phyloP scores from a whole-genome alignment of 1,140 invertebrate species.

The Cherax quadricarinatus region DNA sequence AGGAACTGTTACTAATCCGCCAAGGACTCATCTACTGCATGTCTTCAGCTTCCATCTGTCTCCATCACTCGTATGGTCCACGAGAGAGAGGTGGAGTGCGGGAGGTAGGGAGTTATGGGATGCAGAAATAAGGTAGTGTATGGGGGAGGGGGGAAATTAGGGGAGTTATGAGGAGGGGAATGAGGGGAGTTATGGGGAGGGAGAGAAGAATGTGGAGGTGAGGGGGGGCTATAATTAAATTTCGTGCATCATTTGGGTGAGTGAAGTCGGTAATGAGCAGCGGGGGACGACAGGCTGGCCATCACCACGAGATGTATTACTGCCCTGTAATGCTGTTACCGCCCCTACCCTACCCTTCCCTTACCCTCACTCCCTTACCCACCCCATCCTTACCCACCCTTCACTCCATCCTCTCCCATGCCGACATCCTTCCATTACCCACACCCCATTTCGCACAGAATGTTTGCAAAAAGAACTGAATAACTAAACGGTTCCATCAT shows the following conservation, averaged over 20 bases:
- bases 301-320: constrained; percentile 42
- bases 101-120: not conserved
- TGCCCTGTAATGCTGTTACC: constrained; percentile 1
- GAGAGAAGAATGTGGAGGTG: not conserved
- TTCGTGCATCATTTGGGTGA: constrained; percentile 43
- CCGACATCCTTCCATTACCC: too few species aligned
- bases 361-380: too few species aligned
- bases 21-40: too few species aligned
- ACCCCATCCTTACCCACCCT: too few species aligned
- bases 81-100: not conserved
- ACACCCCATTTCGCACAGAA: too few species aligned
- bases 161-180: not conserved
- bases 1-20: too few species aligned
- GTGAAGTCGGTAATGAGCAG: constrained; percentile 51
- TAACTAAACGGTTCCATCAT: too few species aligned
- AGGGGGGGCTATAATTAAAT: constrained; percentile 27
- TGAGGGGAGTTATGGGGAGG: not conserved
- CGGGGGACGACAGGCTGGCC: not conserved
- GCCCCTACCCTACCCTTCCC: too few species aligned
- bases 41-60: too few species aligned
- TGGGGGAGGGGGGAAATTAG: not conserved
- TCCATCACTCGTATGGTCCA: too few species aligned
- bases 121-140: not conserved
- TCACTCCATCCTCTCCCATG: too few species aligned
- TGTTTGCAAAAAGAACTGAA: too few species aligned